Base-by-base conservation (phyloP, 1,140 invertebrate species). In the Gryllus bimaculatus region DNA sequence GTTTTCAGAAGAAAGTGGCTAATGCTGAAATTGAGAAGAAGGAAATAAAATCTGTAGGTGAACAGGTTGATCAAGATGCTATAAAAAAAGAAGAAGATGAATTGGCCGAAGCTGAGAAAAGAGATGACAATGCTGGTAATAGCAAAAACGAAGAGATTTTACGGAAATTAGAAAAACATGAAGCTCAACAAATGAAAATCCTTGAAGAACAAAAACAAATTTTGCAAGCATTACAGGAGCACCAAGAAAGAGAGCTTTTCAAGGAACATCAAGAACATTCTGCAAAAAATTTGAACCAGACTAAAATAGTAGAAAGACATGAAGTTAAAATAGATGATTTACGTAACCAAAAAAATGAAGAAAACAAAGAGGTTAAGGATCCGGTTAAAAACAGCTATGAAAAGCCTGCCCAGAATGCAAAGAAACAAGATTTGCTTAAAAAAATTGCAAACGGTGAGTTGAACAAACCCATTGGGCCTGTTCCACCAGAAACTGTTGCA, bases 21-120 rank as follows among this genome's bases (percentile, higher is more conserved):
- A 39, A 39, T 39, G 26, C 26, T 39, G 26, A 39, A 39, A 39
- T 75, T 75, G 12, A 20, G 39, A 12, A 20, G 20, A 21, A 75
- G 74, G n/a, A 47, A 12, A 15, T 75, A 75, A 21, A 75, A 47
- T 77, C 47, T 75, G 39, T 2, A 26, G 66, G 12, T 48, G 73
- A 79, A 76, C 75, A 73, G 84, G 82, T 86, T 75, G 83, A 85
- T 83, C 83, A 85, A 80, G 85, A 86, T 84, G 83, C 85, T 47
- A 87, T 89, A 15, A 88, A 89, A 76, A 89, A 89, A 80, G 89
- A 90, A 78, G 87, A 89, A 73, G 85, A 87, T 77, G 87, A 89
- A 81, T 84, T 86, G 13, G 85, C 88, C 47, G 85, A 87, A 74
- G 86, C 86, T 80, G 82, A 83, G 73, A 82, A 85, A 76, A 79